phyloP scores from a whole-genome alignment of 2,888 invertebrate genomes.

The Zygothrica quintamaculata region DNA sequence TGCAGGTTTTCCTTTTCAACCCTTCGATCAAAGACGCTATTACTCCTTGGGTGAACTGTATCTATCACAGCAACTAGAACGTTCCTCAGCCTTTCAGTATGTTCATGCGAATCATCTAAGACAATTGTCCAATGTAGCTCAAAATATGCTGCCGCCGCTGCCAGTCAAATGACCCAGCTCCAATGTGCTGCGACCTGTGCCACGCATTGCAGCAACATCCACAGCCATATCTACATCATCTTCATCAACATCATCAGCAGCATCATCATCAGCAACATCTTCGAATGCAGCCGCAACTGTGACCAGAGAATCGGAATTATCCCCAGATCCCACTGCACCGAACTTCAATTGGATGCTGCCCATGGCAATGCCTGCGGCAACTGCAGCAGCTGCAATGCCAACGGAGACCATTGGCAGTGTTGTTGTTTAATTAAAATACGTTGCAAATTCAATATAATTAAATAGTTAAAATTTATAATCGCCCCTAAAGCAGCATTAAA shows the following conservation, averaged over 20 bases:
- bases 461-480: constrained; percentile 62
- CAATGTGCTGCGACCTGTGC: constrained; percentile 83
- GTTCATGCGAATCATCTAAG: constrained; percentile 82
- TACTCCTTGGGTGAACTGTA: constrained; percentile 83
- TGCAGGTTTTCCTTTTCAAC: constrained; percentile 76
- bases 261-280: constrained; percentile 12
- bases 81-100: constrained; percentile 84
- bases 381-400: constrained; percentile 4
- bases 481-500: constrained; percentile 24
- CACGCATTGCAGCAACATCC: constrained; percentile 80
- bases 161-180: constrained; percentile 83
- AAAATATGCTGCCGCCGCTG: constrained; percentile 68
- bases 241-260: too few relatives aligned
- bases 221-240: constrained; percentile 40
- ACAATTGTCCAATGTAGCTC: constrained; percentile 70
- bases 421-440: constrained; percentile 49
- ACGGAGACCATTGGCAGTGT: constrained; percentile 25
- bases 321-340: constrained; percentile 18
- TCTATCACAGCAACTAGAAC: constrained; percentile 82
- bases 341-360: constrained; percentile 61
- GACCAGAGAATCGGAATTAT: constrained; percentile 31
- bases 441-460: constrained; percentile 45
- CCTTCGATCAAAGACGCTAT: constrained; percentile 82
- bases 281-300: constrained; percentile 24
- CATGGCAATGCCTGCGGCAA: constrained; percentile 18